These are phyloP conservation scores for Ormyrus labotus DNA, from an alignment of 2,888 invertebrate genomes.

Conservation along the genomic window DNA sequence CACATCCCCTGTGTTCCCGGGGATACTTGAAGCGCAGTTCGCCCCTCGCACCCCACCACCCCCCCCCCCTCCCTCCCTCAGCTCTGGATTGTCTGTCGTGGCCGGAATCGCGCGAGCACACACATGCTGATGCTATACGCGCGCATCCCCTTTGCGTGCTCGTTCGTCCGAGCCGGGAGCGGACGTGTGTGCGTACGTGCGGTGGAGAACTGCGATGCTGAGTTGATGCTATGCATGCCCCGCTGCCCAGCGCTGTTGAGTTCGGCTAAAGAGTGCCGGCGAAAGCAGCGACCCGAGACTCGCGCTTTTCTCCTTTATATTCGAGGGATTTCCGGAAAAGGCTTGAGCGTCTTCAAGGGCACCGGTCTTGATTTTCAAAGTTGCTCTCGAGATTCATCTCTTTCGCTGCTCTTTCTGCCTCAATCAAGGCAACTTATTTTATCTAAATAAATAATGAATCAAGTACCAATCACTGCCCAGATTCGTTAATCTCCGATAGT, in stretches of 20 bases:
- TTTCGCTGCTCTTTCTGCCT: neutral
- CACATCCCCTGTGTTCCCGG: constrained; percentile 15
- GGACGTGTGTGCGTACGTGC: neutral
- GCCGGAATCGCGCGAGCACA: constrained; percentile 63
- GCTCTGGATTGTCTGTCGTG: constrained; percentile 66
- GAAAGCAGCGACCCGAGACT: too few species aligned
- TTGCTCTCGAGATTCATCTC: too few species aligned
- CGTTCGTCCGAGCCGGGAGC: constrained; percentile 31
- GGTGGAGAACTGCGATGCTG: neutral
- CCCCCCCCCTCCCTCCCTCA: too few species aligned
- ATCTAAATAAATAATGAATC: too few species aligned
- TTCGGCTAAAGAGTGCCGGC: too few species aligned
- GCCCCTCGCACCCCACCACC: too few species aligned
- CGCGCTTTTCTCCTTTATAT: neutral
- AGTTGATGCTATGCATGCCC: neutral
- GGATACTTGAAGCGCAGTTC: constrained; percentile 6
- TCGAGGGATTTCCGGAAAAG: too few species aligned
- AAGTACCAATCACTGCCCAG: too few species aligned
- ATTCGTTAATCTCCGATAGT: too few species aligned
- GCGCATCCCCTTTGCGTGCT: constrained; percentile 44
- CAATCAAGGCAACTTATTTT: neutral
- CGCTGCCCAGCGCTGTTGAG: too few species aligned
- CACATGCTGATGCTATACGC: constrained; percentile 14
- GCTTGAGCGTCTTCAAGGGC: too few species aligned
- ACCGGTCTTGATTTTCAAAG: too few species aligned